A percentile compares a stretch with the other conserved stretches of the same genome.
Conservation (phyloP, 2,888 invertebrate species). For the Craniophora ligustri region DNA sequence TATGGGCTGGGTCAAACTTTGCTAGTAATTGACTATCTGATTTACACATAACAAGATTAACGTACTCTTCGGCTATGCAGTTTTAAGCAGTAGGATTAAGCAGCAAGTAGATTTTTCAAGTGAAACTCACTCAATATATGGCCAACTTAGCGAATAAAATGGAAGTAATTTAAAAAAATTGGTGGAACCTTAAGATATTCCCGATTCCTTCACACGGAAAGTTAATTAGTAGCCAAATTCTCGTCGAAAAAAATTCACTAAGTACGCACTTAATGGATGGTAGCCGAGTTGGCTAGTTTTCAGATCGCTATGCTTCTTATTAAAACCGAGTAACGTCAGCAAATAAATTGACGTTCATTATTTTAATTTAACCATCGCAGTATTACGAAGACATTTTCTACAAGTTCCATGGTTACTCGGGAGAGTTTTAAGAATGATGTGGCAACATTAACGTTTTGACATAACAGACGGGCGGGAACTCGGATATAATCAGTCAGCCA, state of each 20-base stretch:
- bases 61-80: too few relatives aligned
- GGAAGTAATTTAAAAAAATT: slow-evolving; percentile 20
- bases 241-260: slow-evolving; percentile 35
- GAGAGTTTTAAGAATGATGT: slow-evolving; percentile 36
- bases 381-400: slow-evolving; percentile 49
- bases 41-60: too few relatives aligned
- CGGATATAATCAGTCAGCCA: slow-evolving; percentile 28
- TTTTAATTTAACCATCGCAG: slow-evolving; percentile 60
- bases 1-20: too few relatives aligned
- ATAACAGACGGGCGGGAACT: slow-evolving; percentile 37
- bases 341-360: slow-evolving; percentile 63
- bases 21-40: too few relatives aligned
- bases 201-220: slow-evolving; percentile 22
- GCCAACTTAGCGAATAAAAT: slow-evolving; percentile 33
- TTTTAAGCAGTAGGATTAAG: too few relatives aligned
- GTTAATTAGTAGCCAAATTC: slow-evolving; percentile 38
- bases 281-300: slow-evolving; percentile 31
- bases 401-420: slow-evolving; percentile 23
- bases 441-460: slow-evolving; percentile 42
- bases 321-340: slow-evolving; percentile 48
- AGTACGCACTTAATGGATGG: slow-evolving; percentile 34
- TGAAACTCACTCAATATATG: slow-evolving; percentile 10
- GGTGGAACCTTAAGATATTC: slow-evolving; percentile 18
- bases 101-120: too few relatives aligned
- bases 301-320: slow-evolving; percentile 47